Evolutionary conservation across 2,888 invertebrate species (phyloP), one percentile per base, ranked within the genome.

Genomic region (Psylliodes chrysocephalus): DNA sequence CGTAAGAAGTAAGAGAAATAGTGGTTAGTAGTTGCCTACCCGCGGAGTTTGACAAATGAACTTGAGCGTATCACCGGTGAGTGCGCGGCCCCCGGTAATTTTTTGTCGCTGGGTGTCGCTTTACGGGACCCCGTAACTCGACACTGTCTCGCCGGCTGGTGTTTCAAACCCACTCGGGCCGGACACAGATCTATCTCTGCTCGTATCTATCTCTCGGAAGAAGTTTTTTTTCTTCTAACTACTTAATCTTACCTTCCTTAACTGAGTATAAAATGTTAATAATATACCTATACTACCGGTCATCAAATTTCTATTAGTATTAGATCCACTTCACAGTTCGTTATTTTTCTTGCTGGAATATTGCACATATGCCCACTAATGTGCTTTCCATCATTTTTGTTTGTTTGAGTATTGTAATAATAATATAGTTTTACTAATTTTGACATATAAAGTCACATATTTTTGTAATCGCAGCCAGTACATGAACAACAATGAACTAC

Each of bases 21-120:
- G 57, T 47, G 47, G 14, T 33, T 35, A 30, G 28, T 56, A 46
- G 57, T 47, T 57, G 57, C 47, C 19, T 47, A 57, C 57, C 57
- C 57, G 57, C 47, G 25, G 57, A 35, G 57, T 70, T 69, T 57
- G 57, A 57, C 57, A 57, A 57, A 57, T 57, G 47, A 57, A 57
- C 28, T 38, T 72, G 76, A 78, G 76, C 79, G 77, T 79, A 78
- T 79, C 79, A 77, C 79, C 79, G 78, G 79, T 76, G 56, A 10
- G 79, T 76, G 56, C 14, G 49, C 40, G 74, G 66, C 61, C 54
- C 44, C 61, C 54, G 49, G 65, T 60, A 47, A 59, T 66, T 64
- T 66, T 62, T 66, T 68, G 64, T 69, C 66, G 71, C 62, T 65
- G 71, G 73, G 77, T 76, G 74, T 78, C 76, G 73, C 75, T 75